Percentiles rank a stretch among this genome's conserved stretches.
Conservation (phyloP, 2,113 vertebrate species). For the Cariama cristata region DNA sequence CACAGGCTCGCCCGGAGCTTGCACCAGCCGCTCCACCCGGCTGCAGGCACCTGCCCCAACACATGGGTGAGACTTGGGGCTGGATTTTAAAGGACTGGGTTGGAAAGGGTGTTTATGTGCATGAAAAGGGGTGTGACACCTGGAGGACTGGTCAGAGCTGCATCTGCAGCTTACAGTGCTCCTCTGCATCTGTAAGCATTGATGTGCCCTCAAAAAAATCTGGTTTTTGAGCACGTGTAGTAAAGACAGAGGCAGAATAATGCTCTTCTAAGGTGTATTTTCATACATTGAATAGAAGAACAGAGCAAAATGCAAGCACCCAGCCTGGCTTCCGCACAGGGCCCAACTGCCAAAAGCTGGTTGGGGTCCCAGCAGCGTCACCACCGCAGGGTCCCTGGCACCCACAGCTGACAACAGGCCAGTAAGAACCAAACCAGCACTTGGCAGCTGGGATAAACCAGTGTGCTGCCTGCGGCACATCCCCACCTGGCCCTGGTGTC, state of each 20-base stretch:
- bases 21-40: not conserved
- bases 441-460: not conserved
- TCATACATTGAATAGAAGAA: not conserved
- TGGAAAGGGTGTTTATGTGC: not conserved
- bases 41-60: not conserved
- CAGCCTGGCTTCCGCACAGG: not conserved
- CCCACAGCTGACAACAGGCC: not conserved
- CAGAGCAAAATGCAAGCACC: not conserved
- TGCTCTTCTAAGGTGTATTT: not conserved
- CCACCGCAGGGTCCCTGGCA: not conserved
- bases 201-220: not conserved
- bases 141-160: not conserved
- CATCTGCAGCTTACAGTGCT: no score
- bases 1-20: not conserved
- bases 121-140: not conserved
- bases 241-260: not conserved
- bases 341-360: not conserved
- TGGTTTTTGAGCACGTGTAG: not conserved
- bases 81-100: not conserved
- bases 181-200: fast-evolving
- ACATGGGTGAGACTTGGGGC: fast-evolving
- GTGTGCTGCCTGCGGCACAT: fast-evolving
- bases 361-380: not conserved
- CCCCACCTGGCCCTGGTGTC: not conserved
- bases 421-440: not conserved